Evolutionary conservation across 92 coral and sea anemone genomes (phyloP).

Genomic region (Actinernus sp.): DNA sequence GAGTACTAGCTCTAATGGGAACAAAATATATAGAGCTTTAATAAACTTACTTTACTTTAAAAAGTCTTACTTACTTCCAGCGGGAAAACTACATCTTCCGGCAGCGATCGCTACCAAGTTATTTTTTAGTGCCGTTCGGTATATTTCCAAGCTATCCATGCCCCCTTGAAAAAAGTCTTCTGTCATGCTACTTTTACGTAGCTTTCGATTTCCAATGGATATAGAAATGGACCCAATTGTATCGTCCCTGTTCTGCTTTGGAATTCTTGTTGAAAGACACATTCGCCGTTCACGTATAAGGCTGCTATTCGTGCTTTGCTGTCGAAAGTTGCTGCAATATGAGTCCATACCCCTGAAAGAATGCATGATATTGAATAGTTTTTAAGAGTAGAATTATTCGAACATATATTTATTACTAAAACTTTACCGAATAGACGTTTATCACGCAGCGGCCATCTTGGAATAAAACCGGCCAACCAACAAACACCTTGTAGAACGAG

Average conservation of each 20-base stretch:
- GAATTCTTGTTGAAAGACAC: conserved; percentile 7
- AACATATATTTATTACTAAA: too few relatives aligned
- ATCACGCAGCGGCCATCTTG: too few relatives aligned
- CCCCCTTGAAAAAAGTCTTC: conserved; percentile 56
- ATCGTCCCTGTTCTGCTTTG: conserved; percentile 30
- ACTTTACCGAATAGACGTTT: too few relatives aligned
- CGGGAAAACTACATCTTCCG: conserved; percentile 44
- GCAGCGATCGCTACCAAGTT: conserved; percentile 31
- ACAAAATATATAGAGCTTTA: too few relatives aligned
- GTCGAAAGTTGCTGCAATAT: conserved; percentile 62
- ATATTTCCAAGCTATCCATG: conserved; percentile 70
- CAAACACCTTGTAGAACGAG: too few relatives aligned
- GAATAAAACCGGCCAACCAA: too few relatives aligned
- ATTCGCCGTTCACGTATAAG: conserved; percentile 61
- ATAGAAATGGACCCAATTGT: conserved; percentile 60
- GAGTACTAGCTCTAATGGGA: too few relatives aligned
- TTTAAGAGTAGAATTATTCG: too few relatives aligned
- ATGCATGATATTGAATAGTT: too few relatives aligned
- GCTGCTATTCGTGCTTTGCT: conserved; percentile 58
- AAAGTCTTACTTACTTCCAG: conserved; percentile 57
- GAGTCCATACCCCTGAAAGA: conserved; percentile 80
- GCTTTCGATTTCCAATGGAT: conserved; percentile 41
- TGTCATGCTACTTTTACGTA: conserved; percentile 1
- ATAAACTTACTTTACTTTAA: too few relatives aligned
- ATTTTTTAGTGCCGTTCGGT: conserved; percentile 48